Percentiles rank a stretch among this genome's conserved stretches.
These are phyloP conservation scores for Phylloscopus whistleri DNA, from an alignment of 2,113 vertebrate species.

Conservation along the genomic window DNA sequence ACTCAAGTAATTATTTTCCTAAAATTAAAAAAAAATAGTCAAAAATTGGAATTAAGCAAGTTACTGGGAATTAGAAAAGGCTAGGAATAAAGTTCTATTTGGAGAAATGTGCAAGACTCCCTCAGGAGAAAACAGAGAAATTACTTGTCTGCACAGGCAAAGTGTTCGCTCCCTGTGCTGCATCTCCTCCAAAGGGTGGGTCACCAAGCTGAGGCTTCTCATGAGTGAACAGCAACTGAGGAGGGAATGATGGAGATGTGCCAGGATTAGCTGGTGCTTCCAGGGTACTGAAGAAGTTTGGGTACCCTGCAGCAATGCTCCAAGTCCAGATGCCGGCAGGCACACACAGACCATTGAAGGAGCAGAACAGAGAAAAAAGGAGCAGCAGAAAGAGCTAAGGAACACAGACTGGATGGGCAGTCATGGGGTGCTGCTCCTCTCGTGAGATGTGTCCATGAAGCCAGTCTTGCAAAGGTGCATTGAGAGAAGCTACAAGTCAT, in stretches of 20 bases:
- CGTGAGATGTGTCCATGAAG: accelerated
- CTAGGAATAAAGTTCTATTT: neutral
- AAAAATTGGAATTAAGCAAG: neutral
- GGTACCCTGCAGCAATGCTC: neutral
- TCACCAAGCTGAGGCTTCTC: neutral
- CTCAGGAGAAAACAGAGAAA: neutral
- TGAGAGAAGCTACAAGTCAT: accelerated
- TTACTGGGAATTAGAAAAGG: neutral
- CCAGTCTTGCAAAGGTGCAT: neutral
- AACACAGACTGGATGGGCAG: neutral
- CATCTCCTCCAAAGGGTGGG: neutral
- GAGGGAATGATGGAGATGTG: accelerated
- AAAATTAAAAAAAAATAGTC: neutral
- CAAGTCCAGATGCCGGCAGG: neutral
- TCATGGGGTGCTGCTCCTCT: neutral
- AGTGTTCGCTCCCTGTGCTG: neutral
- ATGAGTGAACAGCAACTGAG: neutral
- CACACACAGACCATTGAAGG: accelerated
- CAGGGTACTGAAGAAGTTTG: neutral
- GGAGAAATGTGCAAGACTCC: neutral
- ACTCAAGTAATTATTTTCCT: neutral
- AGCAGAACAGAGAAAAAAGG: neutral
- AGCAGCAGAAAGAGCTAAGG: neutral
- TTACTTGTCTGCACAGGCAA: neutral
- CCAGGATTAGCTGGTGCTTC: neutral